These are phyloP conservation scores for Hystrix brachyura DNA, from an alignment of 2,113 vertebrate species.

Conservation along the genomic window DNA sequence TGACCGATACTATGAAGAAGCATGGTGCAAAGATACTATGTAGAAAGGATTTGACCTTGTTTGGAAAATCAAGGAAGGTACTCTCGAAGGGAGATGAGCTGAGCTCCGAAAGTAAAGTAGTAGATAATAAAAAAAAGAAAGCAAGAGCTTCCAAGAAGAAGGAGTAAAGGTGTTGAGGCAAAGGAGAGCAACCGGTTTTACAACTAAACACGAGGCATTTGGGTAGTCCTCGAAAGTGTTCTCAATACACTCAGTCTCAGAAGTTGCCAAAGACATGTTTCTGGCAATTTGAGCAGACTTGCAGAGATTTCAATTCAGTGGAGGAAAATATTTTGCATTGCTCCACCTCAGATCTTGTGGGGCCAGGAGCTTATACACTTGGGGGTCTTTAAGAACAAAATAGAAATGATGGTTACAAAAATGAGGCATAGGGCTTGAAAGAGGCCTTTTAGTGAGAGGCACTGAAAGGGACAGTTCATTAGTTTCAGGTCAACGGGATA, in stretches of 20 bases:
- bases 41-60: background rate
- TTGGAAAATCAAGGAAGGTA: background rate
- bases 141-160: background rate
- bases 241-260: background rate
- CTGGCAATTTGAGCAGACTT: background rate
- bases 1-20: background rate
- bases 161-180: background rate
- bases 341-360: background rate
- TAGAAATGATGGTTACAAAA: background rate
- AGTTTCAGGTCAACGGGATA: background rate
- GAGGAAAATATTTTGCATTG: background rate
- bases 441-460: background rate
- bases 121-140: background rate
- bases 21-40: accelerated
- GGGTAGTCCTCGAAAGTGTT: background rate
- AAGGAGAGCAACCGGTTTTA: background rate
- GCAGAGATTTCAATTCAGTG: background rate
- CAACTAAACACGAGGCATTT: background rate
- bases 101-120: background rate
- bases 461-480: background rate
- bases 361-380: background rate
- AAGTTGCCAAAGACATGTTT: background rate
- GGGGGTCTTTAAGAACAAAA: background rate
- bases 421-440: background rate
- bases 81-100: background rate